Evolutionary conservation across 2,797 vertebrate genomes (phyloP).

Genomic region (Galagoides demidoff): DNA sequence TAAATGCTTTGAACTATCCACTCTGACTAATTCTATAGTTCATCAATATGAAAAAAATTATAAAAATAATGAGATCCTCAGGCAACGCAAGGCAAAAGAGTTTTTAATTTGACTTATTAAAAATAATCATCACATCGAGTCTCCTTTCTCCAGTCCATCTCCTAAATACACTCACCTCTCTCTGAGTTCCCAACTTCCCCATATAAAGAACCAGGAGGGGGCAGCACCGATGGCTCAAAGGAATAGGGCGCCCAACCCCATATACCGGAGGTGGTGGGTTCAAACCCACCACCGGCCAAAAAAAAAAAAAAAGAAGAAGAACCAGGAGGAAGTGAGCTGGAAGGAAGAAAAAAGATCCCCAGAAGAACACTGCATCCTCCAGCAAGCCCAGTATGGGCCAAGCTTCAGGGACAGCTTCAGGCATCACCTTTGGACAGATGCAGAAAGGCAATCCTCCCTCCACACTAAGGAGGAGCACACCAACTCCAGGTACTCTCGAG

Average conservation of each 20-base stretch:
- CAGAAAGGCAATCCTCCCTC: not conserved
- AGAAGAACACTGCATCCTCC: not conserved
- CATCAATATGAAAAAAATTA: conserved; percentile 51
- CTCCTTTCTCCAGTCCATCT: not conserved
- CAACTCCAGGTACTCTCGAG: not conserved
- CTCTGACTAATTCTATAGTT: conserved; percentile 41
- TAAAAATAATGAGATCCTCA: conserved; percentile 64
- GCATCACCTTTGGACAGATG: not conserved
- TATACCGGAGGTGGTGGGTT: too few relatives aligned
- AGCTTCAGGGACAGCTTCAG: not conserved
- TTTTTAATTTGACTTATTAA: conserved; percentile 55
- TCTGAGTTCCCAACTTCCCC: not conserved
- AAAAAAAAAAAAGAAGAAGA: not conserved
- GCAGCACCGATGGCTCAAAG: too few relatives aligned
- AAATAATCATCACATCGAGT: conserved; percentile 11
- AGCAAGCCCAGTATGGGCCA: not conserved
- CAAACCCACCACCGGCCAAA: too few relatives aligned
- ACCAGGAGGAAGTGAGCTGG: not conserved
- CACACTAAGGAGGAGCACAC: not conserved
- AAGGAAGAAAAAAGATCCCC: not conserved
- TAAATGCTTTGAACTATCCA: conserved; percentile 38
- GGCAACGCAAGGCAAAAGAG: conserved; percentile 11
- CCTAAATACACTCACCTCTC: not conserved
- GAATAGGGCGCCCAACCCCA: too few relatives aligned
- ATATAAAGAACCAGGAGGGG: not conserved